phyloP scores from a whole-genome alignment of 2,888 invertebrate genomes.

The Adelphocoris suturalis region DNA sequence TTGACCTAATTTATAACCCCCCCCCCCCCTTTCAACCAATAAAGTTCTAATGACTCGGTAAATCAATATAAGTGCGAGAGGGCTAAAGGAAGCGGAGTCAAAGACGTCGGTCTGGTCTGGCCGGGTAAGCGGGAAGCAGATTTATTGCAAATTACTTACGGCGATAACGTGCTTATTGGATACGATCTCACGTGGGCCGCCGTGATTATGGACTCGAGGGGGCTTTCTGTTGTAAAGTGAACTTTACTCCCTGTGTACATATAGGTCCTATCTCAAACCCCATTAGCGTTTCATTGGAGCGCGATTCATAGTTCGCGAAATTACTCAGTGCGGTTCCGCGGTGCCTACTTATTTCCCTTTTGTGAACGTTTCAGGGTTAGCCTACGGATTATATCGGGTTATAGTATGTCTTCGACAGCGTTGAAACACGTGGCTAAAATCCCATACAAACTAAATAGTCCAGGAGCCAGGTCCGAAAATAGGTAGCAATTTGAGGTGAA shows the following conservation, averaged over 20 bases:
- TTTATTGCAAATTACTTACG: conserved; percentile 66
- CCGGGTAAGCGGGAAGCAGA: conserved; percentile 5
- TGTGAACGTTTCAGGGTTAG: no score
- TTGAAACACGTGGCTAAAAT: no score
- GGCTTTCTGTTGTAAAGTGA: not conserved
- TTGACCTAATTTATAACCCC: conserved; percentile 65
- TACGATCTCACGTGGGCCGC: not conserved
- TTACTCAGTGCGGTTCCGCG: not conserved
- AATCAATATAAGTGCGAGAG: conserved; percentile 59
- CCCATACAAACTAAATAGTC: no score
- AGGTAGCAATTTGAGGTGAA: no score
- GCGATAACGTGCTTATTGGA: conserved; percentile 60
- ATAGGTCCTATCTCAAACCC: not conserved
- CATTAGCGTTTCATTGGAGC: not conserved
- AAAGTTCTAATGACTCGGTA: conserved; percentile 66
- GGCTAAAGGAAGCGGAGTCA: conserved; percentile 23
- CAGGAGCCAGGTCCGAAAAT: no score
- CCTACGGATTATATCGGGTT: no score
- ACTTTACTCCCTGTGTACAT: not conserved
- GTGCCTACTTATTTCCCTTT: not conserved
- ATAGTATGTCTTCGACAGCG: no score
- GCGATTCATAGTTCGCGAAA: not conserved
- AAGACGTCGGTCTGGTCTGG: conserved; percentile 2
- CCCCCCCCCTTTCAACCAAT: conserved; percentile 42
- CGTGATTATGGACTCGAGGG: conserved; percentile 32